Base-by-base conservation (phyloP, 2,888 invertebrate genomes). In the Heliconius aoede region DNA sequence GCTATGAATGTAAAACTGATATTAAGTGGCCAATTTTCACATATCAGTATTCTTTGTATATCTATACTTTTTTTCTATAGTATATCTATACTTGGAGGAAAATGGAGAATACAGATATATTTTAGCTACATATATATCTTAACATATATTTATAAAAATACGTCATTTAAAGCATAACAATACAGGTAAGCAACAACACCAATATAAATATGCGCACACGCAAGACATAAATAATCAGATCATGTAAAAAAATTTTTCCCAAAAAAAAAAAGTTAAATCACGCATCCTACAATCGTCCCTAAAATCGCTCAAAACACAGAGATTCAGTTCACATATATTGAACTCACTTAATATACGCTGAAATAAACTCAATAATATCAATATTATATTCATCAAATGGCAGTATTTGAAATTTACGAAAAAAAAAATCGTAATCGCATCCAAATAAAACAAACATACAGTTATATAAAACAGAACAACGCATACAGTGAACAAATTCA, bases 121-220 rank as follows among this genome's bases (percentile, higher is more conserved):
- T 21, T 51, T 30, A 69, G 15, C 28, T 69, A 69, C n/a, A 69
- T 69, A 64, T 64, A 64, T 51, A 32, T 69, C 30, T 55, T 69
- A 69, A 69, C 18, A 30, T 30, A 51, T 55, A 55, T 55, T 30
- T 65, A 65, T 30, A 55, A 69, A 69, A 55, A 55, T 69, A 69
- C 51, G 55, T 69, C 26, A 69, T 69, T 69, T 55, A 69, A 69
- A 51, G 68, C 68, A 55, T 55, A 69, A 69, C 51, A 55, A 69
- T 69, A 69, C 69, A 55, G 55, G 69, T 69, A 69, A 68, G n/a
- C 55, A 55, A 55, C 32, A 55, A 30, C 69, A 32, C 30, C 69
- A 40, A 40, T 65, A 24, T 69, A 30, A 69, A 30, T 28, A 21
- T 21, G 68, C 13, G 55, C 51, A 51, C 68, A 51, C 51, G 28